Conservation (phyloP, 2,113 vertebrate species). For the Lethenteron camtschaticum region DNA sequence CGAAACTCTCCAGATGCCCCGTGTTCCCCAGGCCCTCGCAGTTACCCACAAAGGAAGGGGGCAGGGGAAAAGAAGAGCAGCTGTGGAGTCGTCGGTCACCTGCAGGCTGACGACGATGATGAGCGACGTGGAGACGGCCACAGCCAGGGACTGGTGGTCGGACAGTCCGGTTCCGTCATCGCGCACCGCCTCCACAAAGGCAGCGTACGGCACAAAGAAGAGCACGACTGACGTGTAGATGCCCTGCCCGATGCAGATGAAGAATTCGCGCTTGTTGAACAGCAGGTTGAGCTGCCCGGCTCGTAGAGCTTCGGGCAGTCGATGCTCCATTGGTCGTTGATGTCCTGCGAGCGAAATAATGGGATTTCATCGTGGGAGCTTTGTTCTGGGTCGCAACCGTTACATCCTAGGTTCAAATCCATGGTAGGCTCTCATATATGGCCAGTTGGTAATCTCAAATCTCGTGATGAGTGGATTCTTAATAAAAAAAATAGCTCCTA, state of each 20-base stretch:
- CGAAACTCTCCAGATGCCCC: no score
- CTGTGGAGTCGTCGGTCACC: slow-evolving; percentile 20
- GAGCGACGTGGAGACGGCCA: slow-evolving; percentile 67
- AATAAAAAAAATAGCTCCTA: no score
- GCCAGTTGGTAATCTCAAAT: no score
- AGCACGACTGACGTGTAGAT: slow-evolving; percentile 74
- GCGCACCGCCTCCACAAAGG: slow-evolving; percentile 40
- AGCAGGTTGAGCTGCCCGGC: slow-evolving; percentile 77
- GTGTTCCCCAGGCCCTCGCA: no score
- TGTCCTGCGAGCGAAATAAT: slow-evolving; percentile 27
- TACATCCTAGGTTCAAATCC: no score
- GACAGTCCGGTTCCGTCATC: slow-evolving; percentile 47
- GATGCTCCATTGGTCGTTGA: slow-evolving; percentile 64
- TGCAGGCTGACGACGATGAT: slow-evolving; percentile 81
- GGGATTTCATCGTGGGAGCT: neutral
- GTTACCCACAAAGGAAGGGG: no score
- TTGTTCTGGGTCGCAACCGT: no score
- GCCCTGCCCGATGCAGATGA: slow-evolving; percentile 83
- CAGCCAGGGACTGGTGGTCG: slow-evolving; percentile 75
- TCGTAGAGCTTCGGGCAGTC: slow-evolving; percentile 80
- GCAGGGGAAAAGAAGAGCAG: no score
- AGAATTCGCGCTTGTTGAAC: slow-evolving; percentile 90
- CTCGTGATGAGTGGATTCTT: no score
- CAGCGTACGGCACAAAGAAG: slow-evolving; percentile 62
- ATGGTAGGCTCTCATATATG: no score